Base-by-base conservation (phyloP, 1,140 invertebrate genomes). In the Drosophila prosaltans region DNA sequence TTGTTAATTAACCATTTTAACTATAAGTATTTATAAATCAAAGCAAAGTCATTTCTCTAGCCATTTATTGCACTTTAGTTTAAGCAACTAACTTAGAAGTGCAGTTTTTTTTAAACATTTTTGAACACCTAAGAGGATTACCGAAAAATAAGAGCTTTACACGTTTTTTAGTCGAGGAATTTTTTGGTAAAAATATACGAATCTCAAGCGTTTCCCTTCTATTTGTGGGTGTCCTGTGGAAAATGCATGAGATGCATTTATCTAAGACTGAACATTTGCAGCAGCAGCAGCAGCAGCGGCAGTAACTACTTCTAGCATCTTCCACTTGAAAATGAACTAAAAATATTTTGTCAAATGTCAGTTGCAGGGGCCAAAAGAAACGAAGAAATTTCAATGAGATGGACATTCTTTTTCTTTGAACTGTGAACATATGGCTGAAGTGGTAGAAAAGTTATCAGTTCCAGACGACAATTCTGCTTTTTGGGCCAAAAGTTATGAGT, bases 311-410 rank as follows among this genome's bases (percentile, higher is more conserved):
- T 28, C 43, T 58, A 62, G 60, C 43, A 63, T 58, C 63, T 63
- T 43, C 28, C 59, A 74, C 72, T 80, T 39, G 76, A 88, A 73
- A 89, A 69, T 88, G 76, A 88, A 78, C 84, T 77, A 26, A 77
- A 86, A 89, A 80, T 88, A 83, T 77, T 73, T 82, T 76, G 57
- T 59, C 65, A 69, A 65, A 66, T 83, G 83, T 88, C 83, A 80
- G 24, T n/a, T 40, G 55, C 81, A 85, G 72, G 63, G 72, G 65
- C 62, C 45, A 28, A 36, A 48, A 68, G 21, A 48, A 48, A 48
- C 2, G 4, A 8, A 10, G 41, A 51, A 51, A 51, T 51, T 24
- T 21, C 45, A 51, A 8, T 24, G 32, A 51, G 45, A 51, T 51
- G 45, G 45, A 51, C 45, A 51, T 51, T 51, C 45, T 51, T 36